These are phyloP conservation scores for Danio rerio DNA, from an alignment of 2,113 vertebrate genomes.

Conservation along the genomic window DNA sequence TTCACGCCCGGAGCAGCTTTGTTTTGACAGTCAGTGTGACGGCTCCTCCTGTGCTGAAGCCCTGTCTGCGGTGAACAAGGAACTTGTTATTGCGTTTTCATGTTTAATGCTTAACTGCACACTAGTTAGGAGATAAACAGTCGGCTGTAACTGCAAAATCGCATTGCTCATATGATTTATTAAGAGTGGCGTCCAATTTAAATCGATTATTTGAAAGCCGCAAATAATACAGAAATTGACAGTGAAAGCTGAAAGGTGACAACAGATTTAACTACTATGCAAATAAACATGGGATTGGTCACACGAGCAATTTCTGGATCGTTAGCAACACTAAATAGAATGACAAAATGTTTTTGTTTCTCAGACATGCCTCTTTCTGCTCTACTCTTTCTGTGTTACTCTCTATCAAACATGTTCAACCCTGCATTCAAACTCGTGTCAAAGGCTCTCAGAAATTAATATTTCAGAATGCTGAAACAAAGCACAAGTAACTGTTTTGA, in stretches of 20 bases:
- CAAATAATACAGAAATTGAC: background rate
- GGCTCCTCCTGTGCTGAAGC: constrained; percentile 1
- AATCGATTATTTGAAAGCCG: background rate
- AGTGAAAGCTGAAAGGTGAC: background rate
- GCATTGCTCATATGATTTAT: background rate
- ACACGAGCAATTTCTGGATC: background rate
- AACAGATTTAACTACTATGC: background rate
- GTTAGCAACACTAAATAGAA: background rate
- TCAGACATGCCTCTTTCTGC: too few species aligned
- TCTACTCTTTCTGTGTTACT: too few species aligned
- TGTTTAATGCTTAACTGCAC: background rate
- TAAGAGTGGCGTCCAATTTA: background rate
- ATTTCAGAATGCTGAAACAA: too few species aligned
- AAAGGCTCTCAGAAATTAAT: too few species aligned
- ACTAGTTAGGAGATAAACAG: background rate
- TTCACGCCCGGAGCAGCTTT: constrained; percentile 21
- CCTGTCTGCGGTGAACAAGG: constrained; percentile 10
- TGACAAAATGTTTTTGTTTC: background rate
- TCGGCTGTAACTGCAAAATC: constrained; percentile 6
- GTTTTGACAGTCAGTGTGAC: constrained; percentile 31
- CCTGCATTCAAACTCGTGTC: too few species aligned
- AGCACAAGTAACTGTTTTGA: too few species aligned
- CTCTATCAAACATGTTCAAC: too few species aligned
- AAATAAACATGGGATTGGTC: background rate
- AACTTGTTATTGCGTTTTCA: background rate